A percentile compares a stretch with the other conserved stretches of the same genome.
These are phyloP conservation scores for Syngnathus floridae DNA, from an alignment of 2,113 vertebrate species.

Conservation along the genomic window DNA sequence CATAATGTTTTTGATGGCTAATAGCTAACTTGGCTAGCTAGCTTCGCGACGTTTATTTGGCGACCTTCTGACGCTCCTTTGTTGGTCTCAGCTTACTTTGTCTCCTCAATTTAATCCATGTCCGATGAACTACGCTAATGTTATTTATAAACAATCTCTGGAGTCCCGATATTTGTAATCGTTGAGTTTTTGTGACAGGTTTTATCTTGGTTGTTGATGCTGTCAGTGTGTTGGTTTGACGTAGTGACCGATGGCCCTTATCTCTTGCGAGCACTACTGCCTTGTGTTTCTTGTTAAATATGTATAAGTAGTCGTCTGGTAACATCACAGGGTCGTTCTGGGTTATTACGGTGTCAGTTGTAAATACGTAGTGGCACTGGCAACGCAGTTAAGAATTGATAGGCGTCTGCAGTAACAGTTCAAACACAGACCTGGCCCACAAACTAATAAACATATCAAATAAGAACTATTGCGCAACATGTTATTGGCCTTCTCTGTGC, in stretches of 20 bases:
- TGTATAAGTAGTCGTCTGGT: not conserved
- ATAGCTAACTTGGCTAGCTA: conserved; percentile 28
- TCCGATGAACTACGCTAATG: not conserved
- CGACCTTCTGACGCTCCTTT: not conserved
- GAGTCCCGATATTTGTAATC: no score
- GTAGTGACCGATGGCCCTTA: not conserved
- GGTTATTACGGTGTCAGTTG: not conserved
- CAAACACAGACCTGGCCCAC: not conserved
- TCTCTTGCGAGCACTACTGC: conserved; percentile 8
- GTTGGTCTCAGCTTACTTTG: not conserved
- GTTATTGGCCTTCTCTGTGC: not conserved
- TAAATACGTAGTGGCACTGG: not conserved
- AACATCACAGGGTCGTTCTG: conserved; percentile 15
- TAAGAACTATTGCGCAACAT: not conserved
- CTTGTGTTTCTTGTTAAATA: conserved; percentile 19
- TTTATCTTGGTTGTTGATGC: not conserved
- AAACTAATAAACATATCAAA: not conserved
- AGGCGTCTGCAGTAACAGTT: not conserved
- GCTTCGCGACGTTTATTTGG: not conserved
- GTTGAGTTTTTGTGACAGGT: not conserved
- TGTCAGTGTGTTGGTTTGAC: conserved; percentile 1
- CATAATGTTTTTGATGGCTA: conserved; percentile 25
- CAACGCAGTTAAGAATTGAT: not conserved
- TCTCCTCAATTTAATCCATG: not conserved
- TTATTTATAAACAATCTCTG: not conserved